Evolutionary conservation across 2,113 vertebrate genomes (phyloP).

Genomic region (Oncorhynchus kisutch): DNA sequence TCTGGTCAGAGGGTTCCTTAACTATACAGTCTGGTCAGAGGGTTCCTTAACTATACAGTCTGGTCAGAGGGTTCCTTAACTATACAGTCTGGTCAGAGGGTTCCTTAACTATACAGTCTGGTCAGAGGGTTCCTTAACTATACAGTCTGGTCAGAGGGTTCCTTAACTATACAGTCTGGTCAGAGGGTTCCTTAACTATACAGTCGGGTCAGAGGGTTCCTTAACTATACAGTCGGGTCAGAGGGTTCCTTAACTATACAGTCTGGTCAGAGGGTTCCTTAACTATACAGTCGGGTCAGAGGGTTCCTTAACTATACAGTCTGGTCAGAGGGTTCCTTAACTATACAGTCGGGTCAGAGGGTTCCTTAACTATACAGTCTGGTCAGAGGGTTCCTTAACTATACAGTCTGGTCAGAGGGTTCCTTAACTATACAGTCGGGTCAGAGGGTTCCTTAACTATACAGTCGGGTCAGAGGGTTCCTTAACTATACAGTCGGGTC

Average conservation of each 20-base stretch:
- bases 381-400: not conserved
- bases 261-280: not conserved
- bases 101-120: not conserved
- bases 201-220: not conserved
- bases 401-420: not conserved
- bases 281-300: not conserved
- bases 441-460: not conserved
- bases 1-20: not conserved
- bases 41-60: not conserved
- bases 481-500: constrained; percentile 1
- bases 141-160: not conserved
- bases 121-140: not conserved
- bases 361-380: not conserved
- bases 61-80: not conserved
- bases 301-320: not conserved
- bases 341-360: not conserved
- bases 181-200: not conserved
- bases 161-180: not conserved
- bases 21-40: not conserved
- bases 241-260: not conserved
- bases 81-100: not conserved
- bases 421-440: not conserved
- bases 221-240: not conserved
- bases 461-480: not conserved
- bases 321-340: not conserved